Conservation (phyloP, 2,888 invertebrate species). For the Melanotus villosus region DNA sequence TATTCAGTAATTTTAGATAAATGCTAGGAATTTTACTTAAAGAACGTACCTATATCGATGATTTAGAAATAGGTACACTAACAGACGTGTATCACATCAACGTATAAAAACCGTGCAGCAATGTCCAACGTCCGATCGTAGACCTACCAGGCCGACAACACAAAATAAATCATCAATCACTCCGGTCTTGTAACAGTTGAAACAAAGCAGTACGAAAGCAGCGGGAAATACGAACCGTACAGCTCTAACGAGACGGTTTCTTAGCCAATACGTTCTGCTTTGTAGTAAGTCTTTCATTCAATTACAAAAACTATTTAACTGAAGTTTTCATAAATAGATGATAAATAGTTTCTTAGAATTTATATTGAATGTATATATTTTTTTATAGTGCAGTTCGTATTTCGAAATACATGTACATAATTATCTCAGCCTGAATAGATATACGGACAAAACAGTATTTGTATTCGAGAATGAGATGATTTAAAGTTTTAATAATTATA, state of each 20-base stretch:
- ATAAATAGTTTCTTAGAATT: constrained; percentile 60
- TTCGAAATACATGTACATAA: constrained; percentile 11
- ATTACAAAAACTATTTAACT: constrained; percentile 62
- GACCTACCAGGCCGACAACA: constrained; percentile 68
- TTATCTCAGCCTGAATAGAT: constrained; percentile 5
- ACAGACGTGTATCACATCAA: constrained; percentile 35
- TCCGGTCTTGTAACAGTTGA: constrained; percentile 65
- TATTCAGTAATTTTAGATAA: constrained; percentile 3
- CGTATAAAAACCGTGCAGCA: constrained; percentile 42
- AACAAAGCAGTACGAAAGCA: constrained; percentile 67
- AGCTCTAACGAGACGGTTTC: constrained; percentile 64
- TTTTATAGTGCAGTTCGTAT: constrained; percentile 41
- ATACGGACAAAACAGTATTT: neutral
- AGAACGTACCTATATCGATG: constrained; percentile 1
- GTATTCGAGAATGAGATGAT: neutral
- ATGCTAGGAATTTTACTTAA: constrained; percentile 11
- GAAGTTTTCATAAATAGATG: constrained; percentile 65
- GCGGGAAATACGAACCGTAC: constrained; percentile 67
- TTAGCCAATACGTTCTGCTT: constrained; percentile 57
- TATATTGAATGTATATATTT: constrained; percentile 48
- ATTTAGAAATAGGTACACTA: constrained; percentile 28
- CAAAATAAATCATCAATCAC: constrained; percentile 70
- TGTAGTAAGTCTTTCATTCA: constrained; percentile 62
- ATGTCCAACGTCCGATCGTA: constrained; percentile 60
- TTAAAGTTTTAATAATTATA: neutral